These are phyloP conservation scores for Amblyraja radiata DNA, from an alignment of 2,797 vertebrate genomes.

Conservation along the genomic window DNA sequence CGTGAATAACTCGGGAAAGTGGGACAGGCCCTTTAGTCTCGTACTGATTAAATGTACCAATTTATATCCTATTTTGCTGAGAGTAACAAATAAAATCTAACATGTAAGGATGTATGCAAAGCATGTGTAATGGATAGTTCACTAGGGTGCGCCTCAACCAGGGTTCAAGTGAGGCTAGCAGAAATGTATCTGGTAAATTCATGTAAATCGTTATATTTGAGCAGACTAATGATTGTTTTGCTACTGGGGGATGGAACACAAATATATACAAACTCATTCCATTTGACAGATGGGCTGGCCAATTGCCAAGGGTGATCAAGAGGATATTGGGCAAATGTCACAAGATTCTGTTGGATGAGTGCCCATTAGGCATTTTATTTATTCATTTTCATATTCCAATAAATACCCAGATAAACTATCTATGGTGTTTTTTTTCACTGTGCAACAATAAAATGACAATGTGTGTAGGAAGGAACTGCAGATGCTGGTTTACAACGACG, in stretches of 20 bases:
- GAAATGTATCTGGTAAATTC: not conserved
- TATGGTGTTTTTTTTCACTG: not conserved
- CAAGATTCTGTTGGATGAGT: not conserved
- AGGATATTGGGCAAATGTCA: slow-evolving; percentile 17
- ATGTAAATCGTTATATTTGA: not conserved
- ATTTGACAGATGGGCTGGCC: slow-evolving; percentile 1
- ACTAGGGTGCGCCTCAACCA: not conserved
- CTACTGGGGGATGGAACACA: not conserved
- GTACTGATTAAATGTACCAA: not conserved
- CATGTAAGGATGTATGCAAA: not conserved
- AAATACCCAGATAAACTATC: slow-evolving; percentile 4
- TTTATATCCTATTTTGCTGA: not conserved
- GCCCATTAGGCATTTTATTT: not conserved
- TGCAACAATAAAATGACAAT: not conserved
- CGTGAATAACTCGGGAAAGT: no score
- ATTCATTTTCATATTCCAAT: not conserved
- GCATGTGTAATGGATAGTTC: not conserved
- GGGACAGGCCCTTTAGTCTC: no score
- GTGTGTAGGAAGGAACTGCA: no score
- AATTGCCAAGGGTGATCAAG: not conserved
- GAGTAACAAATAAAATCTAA: not conserved
- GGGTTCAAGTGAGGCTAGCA: not conserved
- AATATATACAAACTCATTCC: not conserved
- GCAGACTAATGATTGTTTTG: not conserved
- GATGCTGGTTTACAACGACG: no score